Conservation (phyloP, 2,113 vertebrate species). For the Cyanistes caeruleus region DNA sequence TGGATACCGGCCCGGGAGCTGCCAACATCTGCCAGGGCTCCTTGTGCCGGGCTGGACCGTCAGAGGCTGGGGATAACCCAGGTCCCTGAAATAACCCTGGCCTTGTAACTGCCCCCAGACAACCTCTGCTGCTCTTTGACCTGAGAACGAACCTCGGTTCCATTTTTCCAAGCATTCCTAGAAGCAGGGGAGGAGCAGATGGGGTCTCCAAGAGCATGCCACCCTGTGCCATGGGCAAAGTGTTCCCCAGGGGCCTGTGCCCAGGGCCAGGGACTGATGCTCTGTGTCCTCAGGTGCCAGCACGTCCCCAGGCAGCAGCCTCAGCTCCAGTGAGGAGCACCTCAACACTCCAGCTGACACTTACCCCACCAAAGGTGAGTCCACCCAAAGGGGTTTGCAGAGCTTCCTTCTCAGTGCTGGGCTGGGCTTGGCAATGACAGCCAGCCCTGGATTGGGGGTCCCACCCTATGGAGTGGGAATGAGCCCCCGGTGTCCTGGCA, state of each 20-base stretch:
- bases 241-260: not conserved
- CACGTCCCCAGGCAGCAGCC: constrained; percentile 34
- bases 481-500: not conserved
- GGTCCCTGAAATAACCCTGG: fast-evolving
- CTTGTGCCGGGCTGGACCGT: not conserved
- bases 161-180: not conserved
- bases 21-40: not conserved
- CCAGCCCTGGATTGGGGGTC: not conserved
- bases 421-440: not conserved
- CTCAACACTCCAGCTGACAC: not conserved
- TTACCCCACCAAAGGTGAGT: constrained; percentile 35
- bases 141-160: not conserved
- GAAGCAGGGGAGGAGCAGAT: not conserved
- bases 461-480: not conserved
- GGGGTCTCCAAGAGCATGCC: not conserved
- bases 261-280: not conserved
- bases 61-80: not conserved
- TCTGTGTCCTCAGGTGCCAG: constrained; percentile 8
- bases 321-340: constrained; percentile 64
- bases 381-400: not conserved
- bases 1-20: not conserved
- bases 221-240: fast-evolving
- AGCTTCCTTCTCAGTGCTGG: not conserved
- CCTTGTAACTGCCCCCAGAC: not conserved
- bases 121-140: not conserved